phyloP scores from a whole-genome alignment of 2,888 invertebrate genomes.

The Laothoe populi region DNA sequence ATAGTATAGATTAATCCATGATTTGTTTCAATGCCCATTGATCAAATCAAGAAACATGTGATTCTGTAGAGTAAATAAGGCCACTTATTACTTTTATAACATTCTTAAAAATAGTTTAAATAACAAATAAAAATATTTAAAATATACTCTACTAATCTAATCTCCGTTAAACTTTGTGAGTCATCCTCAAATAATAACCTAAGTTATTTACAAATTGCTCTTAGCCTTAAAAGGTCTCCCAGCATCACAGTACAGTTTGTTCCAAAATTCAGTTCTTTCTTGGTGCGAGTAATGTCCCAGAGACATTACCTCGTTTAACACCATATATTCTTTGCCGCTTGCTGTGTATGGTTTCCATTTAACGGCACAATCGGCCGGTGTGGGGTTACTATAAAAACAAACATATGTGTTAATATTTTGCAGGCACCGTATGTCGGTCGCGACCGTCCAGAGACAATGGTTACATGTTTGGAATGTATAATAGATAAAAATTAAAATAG shows the following conservation, averaged over 20 bases:
- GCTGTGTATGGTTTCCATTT: conserved; percentile 65
- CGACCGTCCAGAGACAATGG: neutral
- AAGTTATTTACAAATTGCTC: conserved; percentile 38
- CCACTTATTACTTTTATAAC: too few relatives aligned
- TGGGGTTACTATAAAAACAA: conserved; percentile 61
- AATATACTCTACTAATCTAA: too few relatives aligned
- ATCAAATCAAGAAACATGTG: too few relatives aligned
- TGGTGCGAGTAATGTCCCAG: conserved; percentile 55
- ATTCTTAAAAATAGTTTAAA: too few relatives aligned
- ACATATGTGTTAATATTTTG: neutral
- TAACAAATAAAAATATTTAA: too few relatives aligned
- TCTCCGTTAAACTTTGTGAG: too few relatives aligned
- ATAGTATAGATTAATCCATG: too few relatives aligned
- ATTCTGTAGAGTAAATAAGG: too few relatives aligned
- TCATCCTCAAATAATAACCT: neutral
- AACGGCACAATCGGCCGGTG: conserved; percentile 51
- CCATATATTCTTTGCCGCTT: conserved; percentile 57
- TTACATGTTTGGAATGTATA: too few relatives aligned
- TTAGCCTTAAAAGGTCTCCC: conserved; percentile 51
- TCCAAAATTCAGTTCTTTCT: conserved; percentile 70
- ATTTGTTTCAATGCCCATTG: too few relatives aligned
- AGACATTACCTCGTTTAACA: conserved; percentile 55
- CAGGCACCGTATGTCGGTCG: too few relatives aligned
- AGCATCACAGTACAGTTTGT: conserved; percentile 63
- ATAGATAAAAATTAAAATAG: too few relatives aligned